These are phyloP conservation scores for Pseudomyrmex sp. DNA, from an alignment of 1,140 invertebrate species.

Conservation along the genomic window DNA sequence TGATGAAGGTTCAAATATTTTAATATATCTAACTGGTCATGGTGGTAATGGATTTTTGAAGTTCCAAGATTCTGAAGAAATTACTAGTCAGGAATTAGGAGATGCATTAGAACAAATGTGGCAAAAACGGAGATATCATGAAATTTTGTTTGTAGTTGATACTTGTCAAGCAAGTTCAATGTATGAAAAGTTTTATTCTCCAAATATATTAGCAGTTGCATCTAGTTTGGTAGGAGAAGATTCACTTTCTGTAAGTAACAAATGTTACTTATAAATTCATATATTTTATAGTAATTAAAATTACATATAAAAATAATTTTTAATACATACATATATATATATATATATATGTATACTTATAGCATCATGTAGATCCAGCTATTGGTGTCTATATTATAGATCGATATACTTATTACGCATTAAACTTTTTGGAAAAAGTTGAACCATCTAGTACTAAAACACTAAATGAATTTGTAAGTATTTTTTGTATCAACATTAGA, in stretches of 20 bases:
- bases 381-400: constrained; percentile 99
- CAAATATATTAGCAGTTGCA: constrained; percentile 98
- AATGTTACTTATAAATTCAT: not conserved
- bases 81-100: constrained; percentile 99
- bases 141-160: constrained; percentile 99
- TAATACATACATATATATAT: not conserved
- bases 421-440: constrained; percentile 98
- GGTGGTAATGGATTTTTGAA: constrained; percentile 99
- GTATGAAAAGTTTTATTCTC: constrained; percentile 99
- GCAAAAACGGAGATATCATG: constrained; percentile 99
- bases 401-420: constrained; percentile 98
- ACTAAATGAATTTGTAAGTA: constrained; percentile 97
- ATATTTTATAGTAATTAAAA: not conserved
- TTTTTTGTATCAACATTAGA: not conserved
- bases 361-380: constrained; percentile 99
- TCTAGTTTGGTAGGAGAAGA: constrained; percentile 99
- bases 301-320: constrained; percentile 8
- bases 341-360: constrained; percentile 76
- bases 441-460: constrained; percentile 94
- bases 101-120: constrained; percentile 99
- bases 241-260: constrained; percentile 94
- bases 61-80: constrained; percentile 99
- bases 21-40: constrained; percentile 98
- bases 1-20: constrained; percentile 98
- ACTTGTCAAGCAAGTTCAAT: constrained; percentile 99